Evolutionary conservation across 2,797 vertebrate genomes (phyloP).

Genomic region (Phaenicophaeus curvirostris): DNA sequence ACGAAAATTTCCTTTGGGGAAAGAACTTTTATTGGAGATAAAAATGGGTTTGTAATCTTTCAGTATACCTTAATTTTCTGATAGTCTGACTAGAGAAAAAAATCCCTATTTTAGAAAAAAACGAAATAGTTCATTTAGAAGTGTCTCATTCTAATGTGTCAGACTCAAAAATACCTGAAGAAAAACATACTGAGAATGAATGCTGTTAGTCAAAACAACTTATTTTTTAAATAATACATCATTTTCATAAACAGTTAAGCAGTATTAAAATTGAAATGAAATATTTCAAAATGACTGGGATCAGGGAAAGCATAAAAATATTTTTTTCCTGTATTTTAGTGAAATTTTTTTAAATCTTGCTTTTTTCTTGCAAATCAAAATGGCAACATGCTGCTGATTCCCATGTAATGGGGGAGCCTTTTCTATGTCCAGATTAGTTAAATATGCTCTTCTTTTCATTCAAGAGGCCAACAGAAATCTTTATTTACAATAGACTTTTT

Average conservation of each 20-base stretch:
- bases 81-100: not conserved
- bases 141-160: not conserved
- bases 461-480: not conserved
- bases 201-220: not conserved
- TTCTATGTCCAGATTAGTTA: not conserved
- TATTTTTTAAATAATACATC: not conserved
- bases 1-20: not conserved
- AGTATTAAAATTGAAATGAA: not conserved
- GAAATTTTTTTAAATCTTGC: not conserved
- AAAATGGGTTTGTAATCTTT: not conserved
- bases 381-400: not conserved
- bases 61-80: not conserved
- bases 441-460: not conserved
- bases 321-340: not conserved
- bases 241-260: not conserved
- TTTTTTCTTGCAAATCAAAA: not conserved
- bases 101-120: not conserved
- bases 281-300: not conserved
- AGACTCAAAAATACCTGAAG: not conserved
- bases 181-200: not conserved
- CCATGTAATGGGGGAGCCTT: not conserved
- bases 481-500: not conserved
- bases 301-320: not conserved
- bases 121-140: not conserved
- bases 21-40: not conserved